Evolutionary conservation across 2,113 vertebrate species (phyloP), one percentile per base, ranked within the genome.

Genomic region (Eleginops maclovinus): DNA sequence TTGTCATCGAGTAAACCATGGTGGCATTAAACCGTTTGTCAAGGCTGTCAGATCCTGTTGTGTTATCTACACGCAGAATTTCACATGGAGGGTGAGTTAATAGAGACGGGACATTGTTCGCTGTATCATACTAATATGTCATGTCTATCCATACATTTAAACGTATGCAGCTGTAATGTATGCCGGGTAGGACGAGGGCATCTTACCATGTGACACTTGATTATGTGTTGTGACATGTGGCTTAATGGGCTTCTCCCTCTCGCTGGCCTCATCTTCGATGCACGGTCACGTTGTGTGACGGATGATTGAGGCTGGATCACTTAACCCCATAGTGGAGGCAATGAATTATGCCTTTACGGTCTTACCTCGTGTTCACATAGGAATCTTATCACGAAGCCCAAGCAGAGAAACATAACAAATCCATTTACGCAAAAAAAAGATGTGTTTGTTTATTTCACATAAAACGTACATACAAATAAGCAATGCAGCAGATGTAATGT

Each of bases 231-330:
- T 88, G 90, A 85, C 88, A 67, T 60, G 70, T 17, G 13, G 83
- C 76, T 74, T 89, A 88, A 89, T 84, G 77, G 88, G 84, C 77
- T 87, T 79, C 58, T 75, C 54, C 56, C 13, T 58, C 73, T 40
- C 2, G 79, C 46, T 36, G 84, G 79, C 63, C 62, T 81, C 74
- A 54, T 85, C 61, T 22, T 16, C 26, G 22, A 77, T 74, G 76
- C 84, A 22, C 83, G 83, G 77, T 90, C 89, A 75, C 58, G 60
- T n/a, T 49, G 69, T 54, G 78, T 86, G 89, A 91, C 73, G 24
- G 85, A 87, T 85, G 86, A 83, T 62, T 83, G 88, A 85, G 83
- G 87, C 87, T 16, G 58, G 67, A 65, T 65, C 86, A 75, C 87
- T 87, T 87, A 82, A 88, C 84, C 84, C 67, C 46, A 47, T 7